Conservation (phyloP, 30 jellyfish, hydroid and myxozoan species). For the Chrysaora quinquecirrha region DNA sequence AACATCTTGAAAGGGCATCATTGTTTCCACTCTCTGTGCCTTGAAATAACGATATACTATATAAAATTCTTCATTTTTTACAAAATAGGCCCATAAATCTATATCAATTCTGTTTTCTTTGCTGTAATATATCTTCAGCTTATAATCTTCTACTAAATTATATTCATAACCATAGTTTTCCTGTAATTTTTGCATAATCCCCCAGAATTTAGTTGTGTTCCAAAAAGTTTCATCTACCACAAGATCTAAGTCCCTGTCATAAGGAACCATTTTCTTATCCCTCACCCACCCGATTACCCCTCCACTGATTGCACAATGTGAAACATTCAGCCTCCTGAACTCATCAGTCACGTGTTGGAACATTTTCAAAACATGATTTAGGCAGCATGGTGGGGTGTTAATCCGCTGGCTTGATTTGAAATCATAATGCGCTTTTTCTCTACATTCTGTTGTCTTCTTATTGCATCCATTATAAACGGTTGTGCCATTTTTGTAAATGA, state of each 20-base stretch:
- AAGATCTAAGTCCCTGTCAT: constrained; percentile 87
- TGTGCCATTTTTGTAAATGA: constrained; percentile 51
- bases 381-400: constrained; percentile 98
- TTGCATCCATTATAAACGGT: constrained; percentile 69
- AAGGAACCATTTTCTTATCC: constrained; percentile 75
- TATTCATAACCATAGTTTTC: constrained; percentile 47
- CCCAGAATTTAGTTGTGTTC: constrained; percentile 68
- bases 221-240: constrained; percentile 58
- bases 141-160: constrained; percentile 48
- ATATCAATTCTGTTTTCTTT: constrained; percentile 33
- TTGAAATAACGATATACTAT: constrained; percentile 40
- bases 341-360: constrained; percentile 45
- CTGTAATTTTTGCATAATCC: constrained; percentile 13
- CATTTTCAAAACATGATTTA: constrained; percentile 68
- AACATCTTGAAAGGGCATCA: constrained; percentile 65
- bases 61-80: neutral
- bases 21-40: constrained; percentile 36
- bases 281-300: constrained; percentile 96
- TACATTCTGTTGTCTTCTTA: constrained; percentile 62
- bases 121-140: constrained; percentile 69
- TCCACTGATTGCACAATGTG: constrained; percentile 79
- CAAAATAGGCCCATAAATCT: constrained; percentile 88
- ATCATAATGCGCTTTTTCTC: constrained; percentile 73
- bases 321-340: constrained; percentile 29
- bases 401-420: constrained; percentile 33